Conservation (phyloP, 2,113 vertebrate species). For the Puffinus mauretanicus region DNA sequence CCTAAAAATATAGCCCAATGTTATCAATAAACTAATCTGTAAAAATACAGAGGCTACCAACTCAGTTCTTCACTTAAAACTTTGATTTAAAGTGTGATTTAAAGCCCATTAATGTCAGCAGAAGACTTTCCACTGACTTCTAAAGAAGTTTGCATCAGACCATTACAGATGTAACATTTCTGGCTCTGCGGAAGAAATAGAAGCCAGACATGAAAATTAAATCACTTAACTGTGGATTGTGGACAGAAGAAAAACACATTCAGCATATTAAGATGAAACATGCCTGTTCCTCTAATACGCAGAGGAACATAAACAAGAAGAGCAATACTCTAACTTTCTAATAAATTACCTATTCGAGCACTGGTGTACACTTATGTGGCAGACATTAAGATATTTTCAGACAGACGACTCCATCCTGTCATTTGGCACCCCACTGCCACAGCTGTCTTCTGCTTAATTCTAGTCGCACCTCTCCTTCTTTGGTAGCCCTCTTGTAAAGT, state of each 20-base stretch:
- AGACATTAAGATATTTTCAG: conserved; percentile 34
- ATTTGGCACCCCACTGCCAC: conserved; percentile 15
- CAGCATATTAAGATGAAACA: conserved; percentile 12
- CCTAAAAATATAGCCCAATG: not conserved
- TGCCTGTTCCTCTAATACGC: not conserved
- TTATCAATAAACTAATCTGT: not conserved
- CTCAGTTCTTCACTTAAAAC: not conserved
- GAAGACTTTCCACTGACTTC: not conserved
- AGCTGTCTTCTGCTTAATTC: conserved; percentile 61
- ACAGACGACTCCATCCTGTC: conserved; percentile 12
- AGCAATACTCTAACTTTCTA: not conserved
- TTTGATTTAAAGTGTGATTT: not conserved
- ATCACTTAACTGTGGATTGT: conserved; percentile 17
- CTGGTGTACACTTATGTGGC: conserved; percentile 2
- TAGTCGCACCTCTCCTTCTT: conserved; percentile 58
- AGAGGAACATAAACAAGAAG: not conserved
- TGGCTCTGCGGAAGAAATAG: not conserved
- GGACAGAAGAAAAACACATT: conserved; percentile 25
- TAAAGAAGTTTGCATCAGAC: not conserved
- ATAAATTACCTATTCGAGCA: not conserved
- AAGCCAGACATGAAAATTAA: conserved; percentile 30
- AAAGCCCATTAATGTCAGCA: not conserved
- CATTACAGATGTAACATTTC: not conserved
- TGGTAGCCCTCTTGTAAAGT: conserved; percentile 57
- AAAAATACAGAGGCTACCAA: not conserved